Evolutionary conservation across 2,797 vertebrate genomes (phyloP), one percentile per base, ranked within the genome.

Genomic region (Rousettus madagascariensis): DNA sequence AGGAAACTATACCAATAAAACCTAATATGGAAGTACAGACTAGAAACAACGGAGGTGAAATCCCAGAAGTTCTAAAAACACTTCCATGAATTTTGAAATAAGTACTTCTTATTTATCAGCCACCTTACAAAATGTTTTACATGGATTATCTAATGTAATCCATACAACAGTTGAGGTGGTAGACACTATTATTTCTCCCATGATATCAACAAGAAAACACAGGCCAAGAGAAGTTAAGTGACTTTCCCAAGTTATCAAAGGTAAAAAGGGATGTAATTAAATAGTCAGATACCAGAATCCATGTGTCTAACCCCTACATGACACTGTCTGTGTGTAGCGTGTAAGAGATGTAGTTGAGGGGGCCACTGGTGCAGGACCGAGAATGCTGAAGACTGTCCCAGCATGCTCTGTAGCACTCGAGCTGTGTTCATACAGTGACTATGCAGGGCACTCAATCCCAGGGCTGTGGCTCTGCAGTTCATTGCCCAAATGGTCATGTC

Each of bases 11-110:
- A 41, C 38, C 72, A 72, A 92, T 53, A 61, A 93, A 96, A 90
- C 43, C 72, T 88, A 88, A 75, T 26, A 57, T 20, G 26, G 26
- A 92, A 89, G 30, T 49, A 72, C 15, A 69, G 71, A 78, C 36
- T 88, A 24, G 1, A 95, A 94, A 79, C n/a, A 66, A 38, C 22
- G 68, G 61, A 77, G 61, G 83, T 80, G 61, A 95, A 94, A 87
- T 80, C 59, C 57, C 78, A 10, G 36, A 94, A 89, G 78, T 57
- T 89, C 69, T 96, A 86, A 95, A 92, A 90, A 83, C 17, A 55
- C 41, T 83, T 94, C 63, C 49, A 59, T 88, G 74, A 79, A 92
- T 95, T 96, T 95, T 77, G 88, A 91, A 93, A 72, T 20, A 59
- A 92, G 83, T 84, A 51, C 33, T 68, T 89, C 68, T 91, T 84